Evolutionary conservation across 2,797 vertebrate genomes (phyloP).

Genomic region (Cyprinodon diabolis): DNA sequence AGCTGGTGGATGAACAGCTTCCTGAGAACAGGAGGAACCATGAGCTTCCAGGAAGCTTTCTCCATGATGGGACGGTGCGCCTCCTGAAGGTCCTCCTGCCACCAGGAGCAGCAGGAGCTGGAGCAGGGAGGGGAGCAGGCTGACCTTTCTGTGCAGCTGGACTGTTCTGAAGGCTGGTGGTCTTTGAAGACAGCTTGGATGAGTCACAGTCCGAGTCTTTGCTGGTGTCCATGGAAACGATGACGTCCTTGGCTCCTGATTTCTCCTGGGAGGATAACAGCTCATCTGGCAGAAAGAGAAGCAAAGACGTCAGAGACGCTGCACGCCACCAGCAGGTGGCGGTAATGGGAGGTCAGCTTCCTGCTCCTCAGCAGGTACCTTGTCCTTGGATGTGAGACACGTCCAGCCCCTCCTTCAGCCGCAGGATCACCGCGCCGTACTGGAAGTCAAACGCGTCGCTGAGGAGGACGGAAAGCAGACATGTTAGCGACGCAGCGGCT

Average conservation of each 20-base stretch:
- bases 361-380: slow-evolving; percentile 77
- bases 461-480: slow-evolving; percentile 24
- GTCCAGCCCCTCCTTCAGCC: slow-evolving; percentile 93
- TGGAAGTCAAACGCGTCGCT: slow-evolving; percentile 97
- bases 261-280: slow-evolving; percentile 92
- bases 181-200: slow-evolving; percentile 85
- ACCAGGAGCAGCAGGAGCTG: not conserved
- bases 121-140: not conserved
- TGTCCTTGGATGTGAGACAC: slow-evolving; percentile 97
- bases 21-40: not conserved
- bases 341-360: no score
- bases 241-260: slow-evolving; percentile 91
- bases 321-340: no score
- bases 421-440: slow-evolving; percentile 92
- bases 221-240: slow-evolving; percentile 94
- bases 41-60: no score
- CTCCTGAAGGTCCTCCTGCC: no score
- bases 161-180: slow-evolving; percentile 87
- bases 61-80: no score
- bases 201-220: slow-evolving; percentile 91
- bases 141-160: slow-evolving; percentile 89
- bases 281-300: slow-evolving; percentile 82
- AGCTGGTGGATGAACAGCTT: slow-evolving; percentile 37
- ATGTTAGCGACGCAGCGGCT: slow-evolving; percentile 4
- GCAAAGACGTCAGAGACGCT: not conserved